phyloP scores from a whole-genome alignment of 1,140 invertebrate genomes.

The Drosophila asahinai region DNA sequence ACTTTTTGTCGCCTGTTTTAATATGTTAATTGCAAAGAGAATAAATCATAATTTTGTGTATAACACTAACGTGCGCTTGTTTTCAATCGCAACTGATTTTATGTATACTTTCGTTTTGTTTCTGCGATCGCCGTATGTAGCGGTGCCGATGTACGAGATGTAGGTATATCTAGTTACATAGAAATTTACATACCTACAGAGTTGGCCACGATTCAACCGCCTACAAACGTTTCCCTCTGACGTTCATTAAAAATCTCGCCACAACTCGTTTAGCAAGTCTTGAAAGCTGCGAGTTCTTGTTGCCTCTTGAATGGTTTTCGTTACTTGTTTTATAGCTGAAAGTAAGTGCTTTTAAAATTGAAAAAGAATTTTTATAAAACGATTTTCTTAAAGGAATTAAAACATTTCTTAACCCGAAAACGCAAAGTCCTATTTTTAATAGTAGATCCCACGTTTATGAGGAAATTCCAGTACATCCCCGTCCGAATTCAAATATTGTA shows the following conservation, averaged over 20 bases:
- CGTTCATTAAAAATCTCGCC: constrained; percentile 33
- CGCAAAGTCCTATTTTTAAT: not conserved
- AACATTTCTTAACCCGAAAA: not conserved
- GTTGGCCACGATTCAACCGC: constrained; percentile 36
- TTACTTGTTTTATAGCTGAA: constrained; percentile 10
- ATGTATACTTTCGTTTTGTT: constrained; percentile 9
- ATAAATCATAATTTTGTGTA: constrained; percentile 1
- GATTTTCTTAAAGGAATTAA: too few species aligned
- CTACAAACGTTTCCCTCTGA: constrained; percentile 41
- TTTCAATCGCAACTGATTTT: constrained; percentile 9
- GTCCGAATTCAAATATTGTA: not conserved
- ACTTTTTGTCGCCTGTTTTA: not conserved
- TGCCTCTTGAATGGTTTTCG: constrained; percentile 6
- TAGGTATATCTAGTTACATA: constrained; percentile 23
- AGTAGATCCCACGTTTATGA: not conserved
- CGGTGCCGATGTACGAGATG: not conserved
- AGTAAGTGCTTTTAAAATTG: not conserved
- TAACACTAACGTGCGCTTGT: not conserved
- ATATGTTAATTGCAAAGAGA: not conserved
- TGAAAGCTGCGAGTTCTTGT: constrained; percentile 45
- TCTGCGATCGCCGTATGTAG: constrained; percentile 2
- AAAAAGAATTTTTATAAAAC: not conserved
- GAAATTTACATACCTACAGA: constrained; percentile 20
- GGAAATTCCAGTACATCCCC: not conserved
- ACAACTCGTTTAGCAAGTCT: constrained; percentile 70